Percentiles rank a stretch among this genome's conserved stretches.
Evolutionary conservation across 2,888 invertebrate genomes (phyloP).

Genomic region (Agrochola lota): DNA sequence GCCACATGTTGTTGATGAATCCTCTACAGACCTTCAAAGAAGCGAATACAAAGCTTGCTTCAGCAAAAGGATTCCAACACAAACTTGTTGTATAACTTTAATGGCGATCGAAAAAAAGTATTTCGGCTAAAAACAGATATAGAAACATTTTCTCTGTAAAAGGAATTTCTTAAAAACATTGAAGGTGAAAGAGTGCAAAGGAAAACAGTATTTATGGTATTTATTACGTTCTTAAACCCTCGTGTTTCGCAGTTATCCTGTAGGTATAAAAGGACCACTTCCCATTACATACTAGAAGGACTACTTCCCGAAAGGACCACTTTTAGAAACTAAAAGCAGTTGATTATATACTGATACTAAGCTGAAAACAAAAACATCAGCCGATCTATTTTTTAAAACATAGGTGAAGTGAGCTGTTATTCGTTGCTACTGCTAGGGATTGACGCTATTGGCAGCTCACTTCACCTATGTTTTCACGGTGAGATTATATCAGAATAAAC

Average conservation of each 20-base stretch:
- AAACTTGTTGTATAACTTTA: constrained; percentile 37
- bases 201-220: neutral
- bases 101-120: constrained; percentile 3
- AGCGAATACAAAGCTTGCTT: constrained; percentile 31
- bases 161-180: too few species aligned
- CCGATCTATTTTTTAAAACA: too few species aligned
- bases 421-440: too few species aligned
- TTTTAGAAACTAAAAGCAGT: neutral
- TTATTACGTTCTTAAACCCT: neutral
- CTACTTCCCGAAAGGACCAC: too few species aligned
- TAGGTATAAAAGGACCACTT: neutral
- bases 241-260: neutral
- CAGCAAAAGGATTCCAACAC: constrained; percentile 19
- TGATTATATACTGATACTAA: too few species aligned
- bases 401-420: too few species aligned
- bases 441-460: too few species aligned
- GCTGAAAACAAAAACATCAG: neutral
- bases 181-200: neutral
- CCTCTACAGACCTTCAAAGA: constrained; percentile 3
- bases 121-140: neutral
- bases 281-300: neutral
- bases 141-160: neutral
- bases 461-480: too few species aligned
- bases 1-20: constrained; percentile 26
- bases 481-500: too few species aligned